Conservation (phyloP, 2,113 vertebrate species). For the Aldabrachelys gigantea region DNA sequence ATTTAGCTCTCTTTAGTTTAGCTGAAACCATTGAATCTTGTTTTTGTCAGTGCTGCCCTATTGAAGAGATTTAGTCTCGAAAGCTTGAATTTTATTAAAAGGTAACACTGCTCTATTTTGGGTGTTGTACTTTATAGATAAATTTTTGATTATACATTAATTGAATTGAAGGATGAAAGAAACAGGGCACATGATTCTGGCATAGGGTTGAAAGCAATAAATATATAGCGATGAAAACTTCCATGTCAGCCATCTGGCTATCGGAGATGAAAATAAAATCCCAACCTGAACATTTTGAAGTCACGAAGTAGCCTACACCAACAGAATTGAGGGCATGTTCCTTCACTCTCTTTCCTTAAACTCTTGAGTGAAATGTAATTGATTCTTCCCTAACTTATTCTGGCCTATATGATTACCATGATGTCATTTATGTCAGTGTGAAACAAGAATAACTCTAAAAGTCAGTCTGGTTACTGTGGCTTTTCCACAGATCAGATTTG, state of each 20-base stretch:
- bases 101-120: not conserved
- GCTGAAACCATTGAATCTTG: not conserved
- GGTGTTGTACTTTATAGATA: not conserved
- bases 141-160: not conserved
- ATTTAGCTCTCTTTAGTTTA: slow-evolving; percentile 20
- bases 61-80: not conserved
- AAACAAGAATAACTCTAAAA: not conserved
- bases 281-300: not conserved
- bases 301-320: not conserved
- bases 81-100: not conserved
- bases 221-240: not conserved
- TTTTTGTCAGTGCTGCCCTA: not conserved
- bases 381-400: not conserved
- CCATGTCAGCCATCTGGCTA: not conserved
- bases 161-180: not conserved
- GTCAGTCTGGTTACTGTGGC: not conserved
- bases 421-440: not conserved
- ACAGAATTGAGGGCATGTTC: not conserved
- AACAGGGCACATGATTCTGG: not conserved
- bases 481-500: not conserved
- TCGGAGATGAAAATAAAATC: not conserved
- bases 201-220: not conserved
- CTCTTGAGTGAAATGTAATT: not conserved
- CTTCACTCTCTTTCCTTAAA: not conserved
- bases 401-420: not conserved